Base-by-base conservation (phyloP, 53 echinoderm and acorn worm species). In the Henricia sp. region DNA sequence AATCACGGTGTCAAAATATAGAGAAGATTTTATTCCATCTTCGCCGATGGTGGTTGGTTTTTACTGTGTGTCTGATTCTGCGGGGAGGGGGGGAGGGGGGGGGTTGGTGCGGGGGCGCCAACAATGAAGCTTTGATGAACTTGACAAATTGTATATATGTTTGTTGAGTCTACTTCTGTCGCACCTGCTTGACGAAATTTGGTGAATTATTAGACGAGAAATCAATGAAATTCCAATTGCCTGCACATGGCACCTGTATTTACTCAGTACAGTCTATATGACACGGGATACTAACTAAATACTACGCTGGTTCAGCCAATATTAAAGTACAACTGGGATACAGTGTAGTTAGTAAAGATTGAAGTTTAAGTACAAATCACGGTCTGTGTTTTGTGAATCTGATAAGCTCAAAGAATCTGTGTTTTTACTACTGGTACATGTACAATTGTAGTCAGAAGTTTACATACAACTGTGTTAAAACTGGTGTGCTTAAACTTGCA, bases 1-100 rank as follows among this genome's bases (percentile, higher is more conserved):
- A 80, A 80, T 80, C 80, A 80, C 62, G 46, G 63, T 80, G 80
- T 80, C 80, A 63, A 16, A 80, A 80, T 62, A 63, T 21, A 64
- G 44, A 59, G 59, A 14, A 4, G 4, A 5, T 55, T 55, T n/a
- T 55, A 5, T 46, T 3, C 28, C 1, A 14, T 13, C 26, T 70
- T 43, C 44, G 11, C 8, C 6, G 5, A 24, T 44, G 43, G 26
- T 70, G 13, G 65, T 13, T 74, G 21, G 74, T 55, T 55, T 50
- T 37, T 28, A 13, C 16, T 37, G 10, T 43, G 39, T 23, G 33
- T 55, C 37, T 55, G 74, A 19, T 37, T 20, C 34, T 29, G 37
- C 16, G 56, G 14, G 58, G 38, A 38, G 16, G 33, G 43, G 37
- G 9, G n/a, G 35, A n/a, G 55, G 19, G 13, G 50, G 8, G 52